Percentiles rank a stretch among this genome's conserved stretches.
These are phyloP conservation scores for Pampusana beccarii DNA, from an alignment of 2,113 vertebrate species.

Conservation along the genomic window DNA sequence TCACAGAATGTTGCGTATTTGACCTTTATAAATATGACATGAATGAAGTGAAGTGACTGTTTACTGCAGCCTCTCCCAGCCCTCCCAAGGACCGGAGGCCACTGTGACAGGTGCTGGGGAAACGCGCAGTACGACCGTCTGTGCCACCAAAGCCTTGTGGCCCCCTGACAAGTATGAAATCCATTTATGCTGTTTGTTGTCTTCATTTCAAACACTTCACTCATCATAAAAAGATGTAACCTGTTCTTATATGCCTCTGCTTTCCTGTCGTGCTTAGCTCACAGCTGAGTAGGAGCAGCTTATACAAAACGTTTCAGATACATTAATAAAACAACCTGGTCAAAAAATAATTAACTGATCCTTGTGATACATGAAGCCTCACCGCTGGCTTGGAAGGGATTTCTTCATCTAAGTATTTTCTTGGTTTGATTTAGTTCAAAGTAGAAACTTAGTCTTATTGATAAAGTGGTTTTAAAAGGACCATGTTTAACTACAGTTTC, in stretches of 20 bases:
- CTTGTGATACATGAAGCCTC: background rate
- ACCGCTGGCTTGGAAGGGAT: background rate
- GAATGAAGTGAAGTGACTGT: background rate
- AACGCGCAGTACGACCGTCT: background rate
- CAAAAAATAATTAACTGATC: background rate
- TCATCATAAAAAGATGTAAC: background rate
- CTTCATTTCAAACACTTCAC: background rate
- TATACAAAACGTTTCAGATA: background rate
- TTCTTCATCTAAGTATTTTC: background rate
- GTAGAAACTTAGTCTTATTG: background rate
- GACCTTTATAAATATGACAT: background rate
- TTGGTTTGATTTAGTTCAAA: background rate
- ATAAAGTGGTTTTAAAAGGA: background rate
- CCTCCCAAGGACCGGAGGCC: background rate
- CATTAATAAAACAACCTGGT: background rate
- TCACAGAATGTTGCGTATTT: background rate
- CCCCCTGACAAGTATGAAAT: conserved; percentile 3
- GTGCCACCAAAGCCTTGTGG: background rate
- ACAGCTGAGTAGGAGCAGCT: background rate
- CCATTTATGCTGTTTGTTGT: background rate
- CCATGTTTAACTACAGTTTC: background rate
- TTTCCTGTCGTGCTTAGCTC: background rate
- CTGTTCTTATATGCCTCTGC: background rate
- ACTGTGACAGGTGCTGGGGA: background rate
- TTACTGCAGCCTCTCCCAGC: background rate